phyloP scores from a whole-genome alignment of 2,113 vertebrate species.

The Laticauda laticaudata region DNA sequence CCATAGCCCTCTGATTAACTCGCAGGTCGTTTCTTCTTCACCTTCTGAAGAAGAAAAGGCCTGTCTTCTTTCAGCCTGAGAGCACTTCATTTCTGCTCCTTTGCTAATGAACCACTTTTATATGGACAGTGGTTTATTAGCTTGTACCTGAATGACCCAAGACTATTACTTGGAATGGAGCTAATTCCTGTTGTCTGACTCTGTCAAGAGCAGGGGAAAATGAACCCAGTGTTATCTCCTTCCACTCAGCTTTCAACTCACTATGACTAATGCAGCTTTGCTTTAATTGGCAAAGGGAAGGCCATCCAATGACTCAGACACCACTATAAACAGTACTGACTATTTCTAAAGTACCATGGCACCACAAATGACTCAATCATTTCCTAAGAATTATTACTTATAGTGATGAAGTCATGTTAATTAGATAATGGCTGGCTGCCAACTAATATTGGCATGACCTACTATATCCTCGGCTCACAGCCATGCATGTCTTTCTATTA shows the following conservation, averaged over 20 bases:
- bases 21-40: background rate
- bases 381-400: constrained; percentile 73
- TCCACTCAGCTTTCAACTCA: constrained; percentile 39
- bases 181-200: constrained; percentile 26
- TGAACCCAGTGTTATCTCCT: constrained; percentile 26
- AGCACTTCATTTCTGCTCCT: background rate
- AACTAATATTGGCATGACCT: constrained; percentile 76
- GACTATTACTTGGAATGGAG: constrained; percentile 31
- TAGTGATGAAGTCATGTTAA: constrained; percentile 80
- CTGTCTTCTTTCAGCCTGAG: background rate
- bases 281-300: constrained; percentile 21
- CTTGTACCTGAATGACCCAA: constrained; percentile 48
- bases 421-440: constrained; percentile 77
- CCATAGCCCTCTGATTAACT: background rate
- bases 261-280: constrained; percentile 21
- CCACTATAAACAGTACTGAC: constrained; percentile 59
- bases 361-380: constrained; percentile 74
- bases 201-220: constrained; percentile 48
- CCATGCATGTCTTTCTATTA: constrained; percentile 62
- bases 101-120: background rate
- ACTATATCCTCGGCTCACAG: constrained; percentile 72
- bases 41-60: no score
- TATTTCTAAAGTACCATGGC: constrained; percentile 69
- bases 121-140: constrained; percentile 42
- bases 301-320: constrained; percentile 56